Percentiles rank a stretch among this genome's conserved stretches.
These are phyloP conservation scores for Eristalis intricaria DNA, from an alignment of 2,888 invertebrate genomes.

Conservation along the genomic window DNA sequence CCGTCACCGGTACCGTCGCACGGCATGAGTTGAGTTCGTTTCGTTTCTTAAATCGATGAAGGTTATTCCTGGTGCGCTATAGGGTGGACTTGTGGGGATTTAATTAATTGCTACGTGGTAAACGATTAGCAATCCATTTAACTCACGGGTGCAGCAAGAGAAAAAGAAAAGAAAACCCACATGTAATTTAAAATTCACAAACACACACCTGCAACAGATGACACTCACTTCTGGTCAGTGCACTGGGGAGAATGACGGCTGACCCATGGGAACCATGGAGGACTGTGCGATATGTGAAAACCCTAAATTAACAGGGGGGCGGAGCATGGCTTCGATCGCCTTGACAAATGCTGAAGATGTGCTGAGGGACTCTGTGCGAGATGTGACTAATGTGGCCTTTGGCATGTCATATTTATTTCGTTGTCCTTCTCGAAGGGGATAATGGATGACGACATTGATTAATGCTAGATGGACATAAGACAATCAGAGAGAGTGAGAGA, in stretches of 20 bases:
- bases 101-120: slow-evolving; percentile 36
- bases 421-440: background rate
- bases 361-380: no score
- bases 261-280: no score
- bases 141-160: background rate
- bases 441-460: slow-evolving; percentile 43
- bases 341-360: no score
- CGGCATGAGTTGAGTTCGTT: background rate
- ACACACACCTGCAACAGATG: no score
- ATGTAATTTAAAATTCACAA: no score
- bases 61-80: slow-evolving; percentile 5
- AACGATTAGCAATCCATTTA: slow-evolving; percentile 25
- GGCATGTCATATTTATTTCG: background rate
- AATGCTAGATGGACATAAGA: slow-evolving; percentile 2
- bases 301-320: no score
- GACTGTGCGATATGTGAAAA: no score
- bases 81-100: slow-evolving; percentile 11
- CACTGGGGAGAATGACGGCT: no score
- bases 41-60: slow-evolving; percentile 25
- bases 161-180: no score
- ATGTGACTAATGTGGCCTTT: background rate
- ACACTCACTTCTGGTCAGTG: no score
- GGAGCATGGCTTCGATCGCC: no score
- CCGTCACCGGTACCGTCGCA: no score
- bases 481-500: background rate